Evolutionary conservation across 2,797 vertebrate species (phyloP).

Genomic region (Chelon labrosus): DNA sequence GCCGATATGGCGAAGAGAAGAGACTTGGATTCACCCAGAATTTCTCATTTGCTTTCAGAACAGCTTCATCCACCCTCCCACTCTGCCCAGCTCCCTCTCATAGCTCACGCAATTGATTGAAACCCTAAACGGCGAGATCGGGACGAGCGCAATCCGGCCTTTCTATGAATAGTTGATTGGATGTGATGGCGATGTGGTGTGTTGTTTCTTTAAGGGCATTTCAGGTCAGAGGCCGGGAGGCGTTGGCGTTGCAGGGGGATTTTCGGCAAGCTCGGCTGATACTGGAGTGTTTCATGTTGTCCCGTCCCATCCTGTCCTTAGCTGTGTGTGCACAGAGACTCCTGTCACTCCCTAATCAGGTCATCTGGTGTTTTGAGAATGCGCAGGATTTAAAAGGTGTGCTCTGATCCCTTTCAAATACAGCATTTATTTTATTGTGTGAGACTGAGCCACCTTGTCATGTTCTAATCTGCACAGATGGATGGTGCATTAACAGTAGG

Average conservation of each 20-base stretch:
- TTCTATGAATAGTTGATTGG: constrained; percentile 79
- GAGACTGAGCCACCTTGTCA: constrained; percentile 41
- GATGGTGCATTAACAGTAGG: constrained; percentile 49
- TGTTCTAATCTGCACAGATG: constrained; percentile 62
- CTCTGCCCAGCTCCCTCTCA: constrained; percentile 49
- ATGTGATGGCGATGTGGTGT: constrained; percentile 55
- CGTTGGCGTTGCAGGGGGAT: neutral
- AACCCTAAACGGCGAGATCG: constrained; percentile 73
- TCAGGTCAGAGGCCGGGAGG: constrained; percentile 66
- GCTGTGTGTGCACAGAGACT: constrained; percentile 44
- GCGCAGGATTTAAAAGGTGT: constrained; percentile 23
- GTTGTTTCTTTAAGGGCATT: constrained; percentile 77
- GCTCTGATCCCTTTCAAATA: constrained; percentile 14
- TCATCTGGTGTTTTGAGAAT: constrained; percentile 54
- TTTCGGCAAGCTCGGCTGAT: constrained; percentile 37
- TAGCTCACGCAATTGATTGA: constrained; percentile 79
- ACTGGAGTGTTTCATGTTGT: constrained; percentile 48
- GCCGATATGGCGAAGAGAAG: constrained; percentile 37
- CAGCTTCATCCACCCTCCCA: constrained; percentile 54
- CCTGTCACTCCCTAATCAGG: constrained; percentile 60
- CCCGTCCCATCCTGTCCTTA: constrained; percentile 34
- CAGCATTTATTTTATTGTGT: constrained; percentile 21
- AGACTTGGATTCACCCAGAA: constrained; percentile 49
- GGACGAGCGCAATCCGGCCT: constrained; percentile 55
- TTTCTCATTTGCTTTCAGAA: constrained; percentile 63